phyloP scores from a whole-genome alignment of 1,140 invertebrate species.

The Pseudachorutes palmiensis region DNA sequence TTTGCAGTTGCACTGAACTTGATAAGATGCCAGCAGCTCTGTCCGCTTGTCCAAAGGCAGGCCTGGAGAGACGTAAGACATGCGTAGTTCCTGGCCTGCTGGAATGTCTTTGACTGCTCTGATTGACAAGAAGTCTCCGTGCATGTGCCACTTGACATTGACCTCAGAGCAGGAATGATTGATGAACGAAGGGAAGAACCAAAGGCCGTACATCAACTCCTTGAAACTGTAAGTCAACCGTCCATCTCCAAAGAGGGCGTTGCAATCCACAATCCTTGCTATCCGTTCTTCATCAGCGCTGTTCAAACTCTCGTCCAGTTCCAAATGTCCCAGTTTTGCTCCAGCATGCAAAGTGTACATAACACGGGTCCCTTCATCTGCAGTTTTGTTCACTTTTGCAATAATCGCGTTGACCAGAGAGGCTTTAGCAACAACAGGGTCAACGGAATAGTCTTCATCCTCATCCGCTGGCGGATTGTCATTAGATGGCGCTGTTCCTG shows the following conservation, averaged over 20 bases:
- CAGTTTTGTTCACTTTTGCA: neutral
- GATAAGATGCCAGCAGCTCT: neutral
- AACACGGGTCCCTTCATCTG: neutral
- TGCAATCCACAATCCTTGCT: neutral
- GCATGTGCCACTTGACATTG: constrained; percentile 2
- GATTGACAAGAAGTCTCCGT: constrained; percentile 3
- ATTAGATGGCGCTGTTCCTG: neutral
- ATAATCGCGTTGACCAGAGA: neutral
- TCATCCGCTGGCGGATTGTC: neutral
- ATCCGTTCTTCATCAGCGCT: neutral
- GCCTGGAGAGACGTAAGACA: constrained; percentile 2
- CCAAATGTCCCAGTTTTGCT: constrained; percentile 6
- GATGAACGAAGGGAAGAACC: constrained; percentile 15
- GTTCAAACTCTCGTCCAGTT: neutral
- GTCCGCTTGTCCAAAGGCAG: neutral
- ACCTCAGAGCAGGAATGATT: constrained; percentile 12
- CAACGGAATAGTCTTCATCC: neutral
- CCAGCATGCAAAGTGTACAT: constrained; percentile 10
- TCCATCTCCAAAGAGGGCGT: constrained; percentile 2
- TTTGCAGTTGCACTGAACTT: constrained; percentile 2
- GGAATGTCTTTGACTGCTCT: constrained; percentile 2
- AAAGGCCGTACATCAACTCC: neutral
- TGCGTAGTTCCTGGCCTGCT: constrained; percentile 11
- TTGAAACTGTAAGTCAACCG: neutral
- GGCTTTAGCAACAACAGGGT: neutral